phyloP scores from a whole-genome alignment of 2,888 invertebrate genomes.

The Synanthedon andrenaeformis region DNA sequence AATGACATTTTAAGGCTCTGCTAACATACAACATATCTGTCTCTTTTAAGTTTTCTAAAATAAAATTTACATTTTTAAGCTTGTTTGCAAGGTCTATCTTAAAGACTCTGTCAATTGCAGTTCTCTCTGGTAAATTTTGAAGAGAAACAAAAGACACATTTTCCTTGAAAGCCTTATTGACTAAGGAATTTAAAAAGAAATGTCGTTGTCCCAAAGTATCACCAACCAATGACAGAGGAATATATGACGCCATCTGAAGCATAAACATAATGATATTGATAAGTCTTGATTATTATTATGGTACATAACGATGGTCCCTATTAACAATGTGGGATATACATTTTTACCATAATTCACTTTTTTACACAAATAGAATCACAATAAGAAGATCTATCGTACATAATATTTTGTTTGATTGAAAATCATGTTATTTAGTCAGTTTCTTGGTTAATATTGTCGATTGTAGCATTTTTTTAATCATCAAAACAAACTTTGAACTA shows the following conservation, averaged over 20 bases:
- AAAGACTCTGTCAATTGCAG: conserved; percentile 33
- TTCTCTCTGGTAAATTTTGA: conserved; percentile 18
- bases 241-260: conserved; percentile 20
- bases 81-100: conserved; percentile 44
- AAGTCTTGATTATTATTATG: too few relatives aligned
- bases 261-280: neutral
- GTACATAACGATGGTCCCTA: too few relatives aligned
- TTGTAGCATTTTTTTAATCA: too few relatives aligned
- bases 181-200: conserved; percentile 24
- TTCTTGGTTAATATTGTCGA: too few relatives aligned
- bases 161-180: conserved; percentile 15
- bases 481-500: too few relatives aligned
- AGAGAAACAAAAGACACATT: conserved; percentile 11
- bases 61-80: conserved; percentile 28
- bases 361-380: too few relatives aligned
- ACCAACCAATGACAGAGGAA: conserved; percentile 27
- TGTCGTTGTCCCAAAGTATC: conserved; percentile 32
- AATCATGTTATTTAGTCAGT: too few relatives aligned
- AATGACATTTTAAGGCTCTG: conserved; percentile 34
- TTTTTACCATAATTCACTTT: too few relatives aligned
- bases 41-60: conserved; percentile 32
- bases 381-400: too few relatives aligned
- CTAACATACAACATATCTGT: conserved; percentile 44
- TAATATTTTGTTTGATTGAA: too few relatives aligned
- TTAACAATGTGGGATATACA: too few relatives aligned